Evolutionary conservation across 2,888 invertebrate genomes (phyloP).

Genomic region (Latrodectus hesperus): DNA sequence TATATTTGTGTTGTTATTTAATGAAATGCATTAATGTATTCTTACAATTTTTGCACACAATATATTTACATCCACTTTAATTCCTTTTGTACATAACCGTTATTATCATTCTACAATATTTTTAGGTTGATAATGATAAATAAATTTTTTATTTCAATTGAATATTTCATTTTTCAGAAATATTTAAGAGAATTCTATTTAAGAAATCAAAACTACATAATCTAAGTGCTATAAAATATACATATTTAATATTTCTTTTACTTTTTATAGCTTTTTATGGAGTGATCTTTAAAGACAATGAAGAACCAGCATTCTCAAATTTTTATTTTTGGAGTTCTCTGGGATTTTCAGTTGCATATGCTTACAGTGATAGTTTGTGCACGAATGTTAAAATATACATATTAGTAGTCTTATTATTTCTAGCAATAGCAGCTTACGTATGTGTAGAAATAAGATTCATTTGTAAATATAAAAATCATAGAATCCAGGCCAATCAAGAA

Average conservation of each 20-base stretch:
- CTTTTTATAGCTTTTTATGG: constrained; percentile 84
- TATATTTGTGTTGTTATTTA: too few relatives aligned
- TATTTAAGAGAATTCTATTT: too few relatives aligned
- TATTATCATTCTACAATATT: too few relatives aligned
- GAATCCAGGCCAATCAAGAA: not conserved
- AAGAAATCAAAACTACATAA: too few relatives aligned
- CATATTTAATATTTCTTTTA: not conserved
- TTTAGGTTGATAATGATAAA: too few relatives aligned
- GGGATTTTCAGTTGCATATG: constrained; percentile 92
- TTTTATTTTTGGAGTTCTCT: constrained; percentile 92
- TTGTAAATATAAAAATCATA: not conserved
- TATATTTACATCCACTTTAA: too few relatives aligned
- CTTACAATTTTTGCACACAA: too few relatives aligned
- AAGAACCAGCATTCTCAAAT: constrained; percentile 94
- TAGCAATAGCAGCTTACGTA: constrained; percentile 85
- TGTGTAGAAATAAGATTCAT: constrained; percentile 38
- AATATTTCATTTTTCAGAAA: too few relatives aligned
- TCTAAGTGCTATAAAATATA: too few relatives aligned
- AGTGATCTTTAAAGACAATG: constrained; percentile 88
- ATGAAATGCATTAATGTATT: too few relatives aligned
- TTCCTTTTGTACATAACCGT: too few relatives aligned
- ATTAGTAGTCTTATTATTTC: constrained; percentile 83
- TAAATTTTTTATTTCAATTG: too few relatives aligned
- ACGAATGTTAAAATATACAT: constrained; percentile 90
- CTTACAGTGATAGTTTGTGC: constrained; percentile 90